These are phyloP conservation scores for Ochlodes sylvanus DNA, from an alignment of 2,888 invertebrate species.

Conservation along the genomic window DNA sequence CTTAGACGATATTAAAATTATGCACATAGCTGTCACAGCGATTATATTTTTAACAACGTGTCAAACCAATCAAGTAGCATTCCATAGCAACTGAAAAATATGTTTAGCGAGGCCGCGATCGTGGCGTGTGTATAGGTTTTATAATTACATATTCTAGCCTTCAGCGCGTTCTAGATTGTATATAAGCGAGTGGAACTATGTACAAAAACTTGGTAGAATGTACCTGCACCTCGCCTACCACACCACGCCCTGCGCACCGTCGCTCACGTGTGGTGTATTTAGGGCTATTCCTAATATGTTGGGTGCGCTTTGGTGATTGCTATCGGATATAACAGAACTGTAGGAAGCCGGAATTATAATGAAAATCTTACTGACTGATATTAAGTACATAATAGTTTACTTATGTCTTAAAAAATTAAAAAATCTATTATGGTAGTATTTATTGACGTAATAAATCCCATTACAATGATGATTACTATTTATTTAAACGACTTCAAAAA, in stretches of 20 bases:
- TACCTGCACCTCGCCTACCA: conserved; percentile 17
- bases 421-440: too few relatives aligned
- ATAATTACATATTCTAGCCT: conserved; percentile 50
- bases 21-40: too few relatives aligned
- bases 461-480: too few relatives aligned
- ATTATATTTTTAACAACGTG: neutral
- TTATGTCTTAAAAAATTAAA: too few relatives aligned
- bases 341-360: conserved; percentile 19
- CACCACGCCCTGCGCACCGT: conserved; percentile 23
- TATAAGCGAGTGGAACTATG: conserved; percentile 50
- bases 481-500: too few relatives aligned
- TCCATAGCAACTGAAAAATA: conserved; percentile 10
- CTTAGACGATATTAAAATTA: too few relatives aligned
- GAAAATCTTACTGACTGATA: too few relatives aligned
- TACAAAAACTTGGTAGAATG: conserved; percentile 55
- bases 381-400: too few relatives aligned
- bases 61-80: neutral
- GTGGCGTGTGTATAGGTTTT: conserved; percentile 23
- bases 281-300: conserved; percentile 26
- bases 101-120: conserved; percentile 1
- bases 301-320: conserved; percentile 11
- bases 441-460: too few relatives aligned
- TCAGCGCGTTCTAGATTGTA: conserved; percentile 59
- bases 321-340: conserved; percentile 31
- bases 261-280: conserved; percentile 29